Conservation (phyloP, 2,113 vertebrate species). For the Dasyurus viverrinus region DNA sequence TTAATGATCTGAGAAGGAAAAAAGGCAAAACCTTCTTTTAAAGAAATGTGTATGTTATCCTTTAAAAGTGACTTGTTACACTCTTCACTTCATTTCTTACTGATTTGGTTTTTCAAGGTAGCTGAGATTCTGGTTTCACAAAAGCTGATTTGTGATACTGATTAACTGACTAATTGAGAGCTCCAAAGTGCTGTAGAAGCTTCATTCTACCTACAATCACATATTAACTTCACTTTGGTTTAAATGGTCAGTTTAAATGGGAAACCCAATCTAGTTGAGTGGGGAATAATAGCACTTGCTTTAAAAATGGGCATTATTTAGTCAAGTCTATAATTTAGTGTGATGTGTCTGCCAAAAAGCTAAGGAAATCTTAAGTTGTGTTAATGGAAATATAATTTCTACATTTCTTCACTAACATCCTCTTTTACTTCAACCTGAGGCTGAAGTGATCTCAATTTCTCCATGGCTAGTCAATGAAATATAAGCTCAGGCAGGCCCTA, state of each 20-base stretch:
- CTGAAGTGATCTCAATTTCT: neutral
- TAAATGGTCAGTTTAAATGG: constrained; percentile 78
- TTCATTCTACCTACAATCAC: constrained; percentile 71
- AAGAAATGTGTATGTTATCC: neutral
- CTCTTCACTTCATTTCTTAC: constrained; percentile 7
- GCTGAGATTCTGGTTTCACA: constrained; percentile 65
- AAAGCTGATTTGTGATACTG: constrained; percentile 75
- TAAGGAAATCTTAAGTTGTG: constrained; percentile 67
- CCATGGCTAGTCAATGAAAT: neutral
- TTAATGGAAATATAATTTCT: constrained; percentile 79
- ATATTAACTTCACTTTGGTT: constrained; percentile 78
- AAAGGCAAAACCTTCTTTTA: neutral
- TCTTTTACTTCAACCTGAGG: neutral
- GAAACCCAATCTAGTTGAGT: constrained; percentile 72
- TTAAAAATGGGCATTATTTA: constrained; percentile 80
- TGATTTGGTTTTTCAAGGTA: constrained; percentile 58
- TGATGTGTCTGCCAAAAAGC: constrained; percentile 75
- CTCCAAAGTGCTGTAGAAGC: constrained; percentile 64
- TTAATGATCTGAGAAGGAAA: neutral
- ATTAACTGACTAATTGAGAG: constrained; percentile 70
- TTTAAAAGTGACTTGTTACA: neutral
- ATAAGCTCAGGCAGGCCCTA: neutral
- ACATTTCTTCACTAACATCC: neutral
- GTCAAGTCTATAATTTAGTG: constrained; percentile 77
- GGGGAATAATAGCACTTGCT: constrained; percentile 71